These are phyloP conservation scores for Isotomurus palustris DNA, from an alignment of 2,888 invertebrate species.

Conservation along the genomic window DNA sequence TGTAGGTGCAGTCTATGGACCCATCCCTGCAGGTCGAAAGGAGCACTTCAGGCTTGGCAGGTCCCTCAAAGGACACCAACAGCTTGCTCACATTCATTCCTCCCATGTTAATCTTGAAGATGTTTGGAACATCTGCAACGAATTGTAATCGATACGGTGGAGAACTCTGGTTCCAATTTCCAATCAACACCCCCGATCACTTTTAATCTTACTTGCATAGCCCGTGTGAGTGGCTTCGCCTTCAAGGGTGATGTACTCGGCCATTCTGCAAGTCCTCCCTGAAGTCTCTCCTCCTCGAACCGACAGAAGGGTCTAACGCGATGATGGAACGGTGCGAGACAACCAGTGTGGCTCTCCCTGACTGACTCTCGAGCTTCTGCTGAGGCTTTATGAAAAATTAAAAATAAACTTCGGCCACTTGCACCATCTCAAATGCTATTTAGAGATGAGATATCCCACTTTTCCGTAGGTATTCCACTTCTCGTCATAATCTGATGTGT, in stretches of 20 bases:
- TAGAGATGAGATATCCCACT: too few species aligned
- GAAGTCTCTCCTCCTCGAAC: neutral
- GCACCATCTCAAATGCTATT: too few species aligned
- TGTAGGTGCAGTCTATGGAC: conserved; percentile 39
- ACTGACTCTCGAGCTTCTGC: too few species aligned
- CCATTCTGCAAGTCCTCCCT: conserved; percentile 6
- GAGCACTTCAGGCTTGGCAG: conserved; percentile 40
- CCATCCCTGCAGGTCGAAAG: conserved; percentile 42
- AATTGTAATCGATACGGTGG: too few species aligned
- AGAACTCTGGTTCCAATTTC: too few species aligned
- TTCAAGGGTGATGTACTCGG: conserved; percentile 15
- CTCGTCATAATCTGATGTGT: too few species aligned
- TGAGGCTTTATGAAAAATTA: too few species aligned
- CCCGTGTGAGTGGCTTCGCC: conserved; percentile 25
- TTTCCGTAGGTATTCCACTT: too few species aligned
- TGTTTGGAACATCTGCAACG: conserved; percentile 42
- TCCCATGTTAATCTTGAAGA: conserved; percentile 41
- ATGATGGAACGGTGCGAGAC: too few species aligned
- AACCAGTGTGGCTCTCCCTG: too few species aligned
- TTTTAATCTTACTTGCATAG: conserved; percentile 18
- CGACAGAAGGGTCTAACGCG: neutral
- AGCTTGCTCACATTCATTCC: conserved; percentile 44
- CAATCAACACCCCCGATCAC: neutral
- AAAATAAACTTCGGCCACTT: too few species aligned
- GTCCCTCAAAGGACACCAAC: conserved; percentile 43